Evolutionary conservation across 2,797 vertebrate genomes (phyloP).

Genomic region (Nothura maculosa): DNA sequence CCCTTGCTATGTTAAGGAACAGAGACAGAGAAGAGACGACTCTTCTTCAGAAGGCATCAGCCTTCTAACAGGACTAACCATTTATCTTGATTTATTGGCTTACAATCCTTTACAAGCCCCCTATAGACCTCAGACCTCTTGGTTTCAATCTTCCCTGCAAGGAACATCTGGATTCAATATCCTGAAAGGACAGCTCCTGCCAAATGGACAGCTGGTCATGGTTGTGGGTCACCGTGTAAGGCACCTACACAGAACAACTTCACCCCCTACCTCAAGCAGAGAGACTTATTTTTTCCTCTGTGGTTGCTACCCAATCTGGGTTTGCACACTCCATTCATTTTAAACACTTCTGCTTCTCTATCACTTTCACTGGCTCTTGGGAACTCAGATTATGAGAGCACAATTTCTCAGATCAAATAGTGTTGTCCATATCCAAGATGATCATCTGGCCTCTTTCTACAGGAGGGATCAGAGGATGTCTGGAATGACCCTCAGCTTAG

Average conservation of each 20-base stretch:
- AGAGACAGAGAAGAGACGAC: neutral
- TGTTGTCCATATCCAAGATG: accelerated
- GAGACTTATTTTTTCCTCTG: neutral
- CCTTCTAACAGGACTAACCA: neutral
- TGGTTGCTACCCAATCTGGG: neutral
- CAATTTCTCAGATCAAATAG: neutral
- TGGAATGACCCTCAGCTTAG: neutral
- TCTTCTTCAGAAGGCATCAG: neutral
- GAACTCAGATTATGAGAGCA: neutral
- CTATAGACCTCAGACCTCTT: neutral
- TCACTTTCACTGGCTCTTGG: neutral
- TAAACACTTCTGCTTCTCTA: neutral
- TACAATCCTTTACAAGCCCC: neutral
- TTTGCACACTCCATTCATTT: neutral
- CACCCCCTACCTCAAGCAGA: slow-evolving; percentile 26
- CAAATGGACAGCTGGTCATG: neutral
- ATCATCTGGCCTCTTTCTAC: neutral
- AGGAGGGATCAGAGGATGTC: neutral
- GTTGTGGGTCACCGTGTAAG: neutral
- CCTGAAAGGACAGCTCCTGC: neutral
- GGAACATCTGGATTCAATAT: neutral
- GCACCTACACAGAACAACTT: neutral
- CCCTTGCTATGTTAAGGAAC: accelerated
- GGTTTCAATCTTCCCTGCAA: neutral
- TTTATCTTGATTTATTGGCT: neutral